Conservation (phyloP, 1,140 invertebrate genomes). For the Bombus fervidus region DNA sequence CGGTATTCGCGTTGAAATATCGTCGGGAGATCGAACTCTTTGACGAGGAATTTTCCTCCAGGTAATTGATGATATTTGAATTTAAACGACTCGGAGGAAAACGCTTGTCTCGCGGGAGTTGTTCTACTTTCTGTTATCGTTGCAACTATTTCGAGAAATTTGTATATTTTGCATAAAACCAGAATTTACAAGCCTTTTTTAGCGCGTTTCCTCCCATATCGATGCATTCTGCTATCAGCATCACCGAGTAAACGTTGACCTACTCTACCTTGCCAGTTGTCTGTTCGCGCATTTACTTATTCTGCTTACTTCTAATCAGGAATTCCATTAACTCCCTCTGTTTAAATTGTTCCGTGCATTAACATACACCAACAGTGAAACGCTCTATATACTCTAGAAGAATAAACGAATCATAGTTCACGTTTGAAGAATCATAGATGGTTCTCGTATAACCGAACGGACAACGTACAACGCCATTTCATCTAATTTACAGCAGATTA, state of each 20-base stretch:
- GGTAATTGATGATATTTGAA: not conserved
- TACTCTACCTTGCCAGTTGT: not conserved
- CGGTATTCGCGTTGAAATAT: conserved; percentile 53
- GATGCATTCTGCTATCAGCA: not conserved
- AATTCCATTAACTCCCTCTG: not conserved
- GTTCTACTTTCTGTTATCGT: not conserved
- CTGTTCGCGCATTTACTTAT: not conserved
- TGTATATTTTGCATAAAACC: not conserved
- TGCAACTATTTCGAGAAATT: not conserved
- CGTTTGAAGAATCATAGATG: not conserved
- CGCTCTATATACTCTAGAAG: not conserved
- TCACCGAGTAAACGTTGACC: not conserved
- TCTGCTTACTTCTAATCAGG: not conserved
- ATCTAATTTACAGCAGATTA: not conserved
- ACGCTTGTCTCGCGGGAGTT: not conserved
- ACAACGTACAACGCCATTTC: not conserved
- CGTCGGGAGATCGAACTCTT: conserved; percentile 15
- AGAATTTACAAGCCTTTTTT: not conserved
- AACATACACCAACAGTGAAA: not conserved
- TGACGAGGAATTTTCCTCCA: not conserved
- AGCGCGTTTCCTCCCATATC: not conserved
- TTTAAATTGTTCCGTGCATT: not conserved
- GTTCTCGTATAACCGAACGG: not conserved
- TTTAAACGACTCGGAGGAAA: not conserved
- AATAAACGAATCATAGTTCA: no score